These are phyloP conservation scores for Octodon degus DNA, from an alignment of 2,113 vertebrate species.

Conservation along the genomic window DNA sequence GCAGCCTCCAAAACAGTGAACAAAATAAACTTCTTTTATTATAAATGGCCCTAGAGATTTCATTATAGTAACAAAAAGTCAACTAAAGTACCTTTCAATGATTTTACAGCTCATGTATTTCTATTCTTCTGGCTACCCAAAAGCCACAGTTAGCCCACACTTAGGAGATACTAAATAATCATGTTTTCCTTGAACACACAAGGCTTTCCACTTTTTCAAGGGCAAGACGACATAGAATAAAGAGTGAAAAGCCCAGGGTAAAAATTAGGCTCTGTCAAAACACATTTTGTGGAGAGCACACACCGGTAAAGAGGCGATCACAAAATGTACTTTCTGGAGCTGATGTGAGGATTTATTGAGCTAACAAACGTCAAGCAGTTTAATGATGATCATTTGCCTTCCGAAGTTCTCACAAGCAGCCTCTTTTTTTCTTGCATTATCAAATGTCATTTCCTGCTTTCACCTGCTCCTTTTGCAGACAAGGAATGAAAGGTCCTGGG, in stretches of 20 bases:
- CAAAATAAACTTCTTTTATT: not conserved
- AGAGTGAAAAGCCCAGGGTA: not conserved
- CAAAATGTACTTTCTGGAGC: not conserved
- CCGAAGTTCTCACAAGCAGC: not conserved
- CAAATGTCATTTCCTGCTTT: not conserved
- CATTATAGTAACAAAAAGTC: not conserved
- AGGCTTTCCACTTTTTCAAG: not conserved
- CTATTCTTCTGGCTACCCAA: not conserved
- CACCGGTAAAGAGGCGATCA: not conserved
- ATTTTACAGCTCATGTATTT: not conserved
- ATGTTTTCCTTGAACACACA: not conserved
- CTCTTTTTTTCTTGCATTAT: not conserved
- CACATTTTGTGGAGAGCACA: not conserved
- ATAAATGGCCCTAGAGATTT: not conserved
- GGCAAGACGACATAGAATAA: not conserved
- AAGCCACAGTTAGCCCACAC: not conserved
- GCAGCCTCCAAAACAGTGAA: not conserved
- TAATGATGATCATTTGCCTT: not conserved
- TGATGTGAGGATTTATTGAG: not conserved
- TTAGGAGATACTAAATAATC: not conserved
- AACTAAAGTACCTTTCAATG: not conserved
- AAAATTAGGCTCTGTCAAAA: not conserved
- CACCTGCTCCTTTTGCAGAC: not conserved
- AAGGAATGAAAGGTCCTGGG: not conserved
- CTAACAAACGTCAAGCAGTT: not conserved